phyloP scores from a whole-genome alignment of 2,888 invertebrate genomes.

The Gastrophysa polygoni region DNA sequence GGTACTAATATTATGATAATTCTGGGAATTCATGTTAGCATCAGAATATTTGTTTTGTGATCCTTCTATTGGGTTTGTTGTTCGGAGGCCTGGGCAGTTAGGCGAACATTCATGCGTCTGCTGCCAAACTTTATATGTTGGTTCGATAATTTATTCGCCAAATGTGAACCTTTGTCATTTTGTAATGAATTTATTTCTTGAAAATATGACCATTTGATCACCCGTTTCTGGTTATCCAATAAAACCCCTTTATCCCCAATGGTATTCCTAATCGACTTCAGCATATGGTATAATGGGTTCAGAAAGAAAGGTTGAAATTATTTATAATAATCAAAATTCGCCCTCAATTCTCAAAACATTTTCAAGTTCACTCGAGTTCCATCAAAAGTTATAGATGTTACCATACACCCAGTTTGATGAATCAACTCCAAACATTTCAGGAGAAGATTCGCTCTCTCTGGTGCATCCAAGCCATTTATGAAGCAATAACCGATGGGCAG shows the following conservation, averaged over 20 bases:
- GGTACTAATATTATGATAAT: too few species aligned
- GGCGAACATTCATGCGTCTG: neutral
- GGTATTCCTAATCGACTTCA: neutral
- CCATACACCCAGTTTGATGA: constrained; percentile 21
- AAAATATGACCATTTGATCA: neutral
- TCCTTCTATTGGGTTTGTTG: too few species aligned
- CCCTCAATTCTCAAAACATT: constrained; percentile 28
- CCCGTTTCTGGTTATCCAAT: neutral
- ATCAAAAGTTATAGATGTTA: constrained; percentile 32
- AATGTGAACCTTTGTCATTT: neutral
- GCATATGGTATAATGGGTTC: constrained; percentile 6
- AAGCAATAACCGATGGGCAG: constrained; percentile 34
- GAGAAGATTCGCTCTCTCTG: constrained; percentile 22
- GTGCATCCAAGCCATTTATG: constrained; percentile 28
- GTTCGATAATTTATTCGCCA: neutral
- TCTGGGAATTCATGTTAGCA: too few species aligned
- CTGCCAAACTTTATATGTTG: neutral
- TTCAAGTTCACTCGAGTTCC: constrained; percentile 27
- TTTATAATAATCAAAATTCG: constrained; percentile 9
- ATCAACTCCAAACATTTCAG: constrained; percentile 2
- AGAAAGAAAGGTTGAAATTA: constrained; percentile 19
- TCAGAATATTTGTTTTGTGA: too few species aligned
- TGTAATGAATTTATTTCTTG: neutral
- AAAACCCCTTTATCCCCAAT: neutral
- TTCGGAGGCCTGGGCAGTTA: too few species aligned